Conservation (phyloP, 2,113 vertebrate genomes). For the Callopanchax toddi region DNA sequence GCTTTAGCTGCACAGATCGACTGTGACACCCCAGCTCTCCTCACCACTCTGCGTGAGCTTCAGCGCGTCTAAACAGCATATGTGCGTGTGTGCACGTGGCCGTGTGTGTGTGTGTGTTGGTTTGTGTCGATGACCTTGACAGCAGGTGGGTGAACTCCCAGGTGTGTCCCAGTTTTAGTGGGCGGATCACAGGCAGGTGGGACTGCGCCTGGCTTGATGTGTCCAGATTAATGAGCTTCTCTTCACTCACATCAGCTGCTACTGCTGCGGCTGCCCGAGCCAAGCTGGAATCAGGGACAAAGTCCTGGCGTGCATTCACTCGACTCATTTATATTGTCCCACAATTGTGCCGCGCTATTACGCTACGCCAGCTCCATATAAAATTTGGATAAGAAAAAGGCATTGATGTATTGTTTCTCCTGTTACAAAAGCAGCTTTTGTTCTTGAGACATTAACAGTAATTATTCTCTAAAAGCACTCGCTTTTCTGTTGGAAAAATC, state of each 20-base stretch:
- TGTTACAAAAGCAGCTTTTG: conserved; percentile 43
- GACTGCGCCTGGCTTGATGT: conserved; percentile 52
- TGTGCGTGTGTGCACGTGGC: conserved; percentile 13
- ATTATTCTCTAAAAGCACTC: conserved; percentile 45
- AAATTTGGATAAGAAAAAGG: conserved; percentile 37
- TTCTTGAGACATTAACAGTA: conserved; percentile 37
- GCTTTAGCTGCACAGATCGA: conserved; percentile 6
- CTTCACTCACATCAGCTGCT: conserved; percentile 67
- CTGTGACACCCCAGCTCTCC: conserved; percentile 13
- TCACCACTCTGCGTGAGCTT: not conserved
- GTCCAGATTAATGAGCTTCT: conserved; percentile 77
- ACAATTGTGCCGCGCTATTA: conserved; percentile 43
- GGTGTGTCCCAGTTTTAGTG: conserved; percentile 76
- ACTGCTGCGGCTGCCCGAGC: conserved; percentile 49
- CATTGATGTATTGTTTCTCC: conserved; percentile 48
- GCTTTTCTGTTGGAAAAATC: conserved; percentile 23
- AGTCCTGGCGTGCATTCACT: conserved; percentile 56
- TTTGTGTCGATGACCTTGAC: conserved; percentile 61
- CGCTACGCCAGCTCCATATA: conserved; percentile 43
- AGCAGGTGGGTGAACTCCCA: conserved; percentile 75
- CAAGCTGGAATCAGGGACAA: conserved; percentile 65
- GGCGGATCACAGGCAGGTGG: conserved; percentile 73
- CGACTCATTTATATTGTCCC: conserved; percentile 57
- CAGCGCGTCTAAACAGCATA: not conserved
- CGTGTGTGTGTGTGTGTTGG: conserved; percentile 29